A percentile compares a stretch with the other conserved stretches of the same genome.
Evolutionary conservation across 1,140 invertebrate species (phyloP).

Genomic region (Plectus sambesii): DNA sequence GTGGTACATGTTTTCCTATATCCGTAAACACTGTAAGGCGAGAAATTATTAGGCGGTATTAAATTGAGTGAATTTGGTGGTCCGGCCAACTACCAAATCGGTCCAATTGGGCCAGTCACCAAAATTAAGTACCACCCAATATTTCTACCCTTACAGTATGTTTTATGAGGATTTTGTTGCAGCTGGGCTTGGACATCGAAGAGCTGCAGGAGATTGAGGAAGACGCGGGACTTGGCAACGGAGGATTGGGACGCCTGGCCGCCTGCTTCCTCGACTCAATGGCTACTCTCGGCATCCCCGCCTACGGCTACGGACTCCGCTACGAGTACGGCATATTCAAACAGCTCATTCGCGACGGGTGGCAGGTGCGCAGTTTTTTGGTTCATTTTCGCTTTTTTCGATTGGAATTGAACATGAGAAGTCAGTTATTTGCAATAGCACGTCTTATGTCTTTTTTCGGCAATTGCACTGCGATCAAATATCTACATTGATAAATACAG

Average conservation of each 20-base stretch:
- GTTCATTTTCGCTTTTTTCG: background rate
- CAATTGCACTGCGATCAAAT: too few relatives aligned
- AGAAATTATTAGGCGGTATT: too few relatives aligned
- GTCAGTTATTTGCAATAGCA: too few relatives aligned
- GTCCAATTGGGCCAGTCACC: too few relatives aligned
- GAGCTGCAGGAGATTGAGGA: constrained; percentile 87
- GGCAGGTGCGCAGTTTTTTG: constrained; percentile 66
- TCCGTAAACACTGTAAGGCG: too few relatives aligned
- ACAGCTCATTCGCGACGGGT: constrained; percentile 86
- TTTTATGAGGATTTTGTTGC: constrained; percentile 24
- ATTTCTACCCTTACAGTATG: too few relatives aligned
- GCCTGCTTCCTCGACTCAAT: constrained; percentile 98
- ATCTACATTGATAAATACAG: too few relatives aligned
- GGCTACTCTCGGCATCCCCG: constrained; percentile 85
- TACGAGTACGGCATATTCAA: constrained; percentile 99
- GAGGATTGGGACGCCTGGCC: constrained; percentile 86
- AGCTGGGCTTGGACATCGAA: constrained; percentile 92
- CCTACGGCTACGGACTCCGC: constrained; percentile 95
- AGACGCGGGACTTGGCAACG: constrained; percentile 93
- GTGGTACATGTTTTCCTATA: too few relatives aligned
- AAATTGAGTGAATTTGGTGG: too few relatives aligned
- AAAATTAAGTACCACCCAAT: too few relatives aligned
- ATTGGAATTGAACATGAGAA: background rate
- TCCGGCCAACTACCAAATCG: too few relatives aligned
- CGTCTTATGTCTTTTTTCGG: too few relatives aligned